Conservation (phyloP, 1,140 invertebrate species). For the Drosophila tsacasi region DNA sequence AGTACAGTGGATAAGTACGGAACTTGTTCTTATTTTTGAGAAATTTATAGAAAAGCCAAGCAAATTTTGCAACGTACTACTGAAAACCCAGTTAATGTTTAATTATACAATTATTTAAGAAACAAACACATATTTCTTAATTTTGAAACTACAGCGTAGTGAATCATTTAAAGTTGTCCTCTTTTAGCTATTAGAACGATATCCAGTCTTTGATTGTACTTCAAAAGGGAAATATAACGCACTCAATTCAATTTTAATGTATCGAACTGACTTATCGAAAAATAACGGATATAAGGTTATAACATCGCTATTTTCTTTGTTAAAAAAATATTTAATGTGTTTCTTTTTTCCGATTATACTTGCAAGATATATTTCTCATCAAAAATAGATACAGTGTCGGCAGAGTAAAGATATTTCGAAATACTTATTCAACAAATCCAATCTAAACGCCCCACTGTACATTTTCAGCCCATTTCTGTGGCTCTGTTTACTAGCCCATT, state of each 20-base stretch:
- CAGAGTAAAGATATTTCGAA: neutral
- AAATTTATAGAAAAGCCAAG: neutral
- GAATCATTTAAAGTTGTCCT: no score
- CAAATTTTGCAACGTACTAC: neutral
- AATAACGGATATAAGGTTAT: no score
- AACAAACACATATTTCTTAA: no score
- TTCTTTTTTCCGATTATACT: neutral
- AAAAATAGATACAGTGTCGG: neutral
- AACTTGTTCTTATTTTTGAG: neutral
- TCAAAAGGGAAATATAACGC: no score
- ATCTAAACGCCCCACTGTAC: conserved; percentile 16
- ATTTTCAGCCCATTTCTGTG: neutral
- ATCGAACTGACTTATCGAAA: no score
- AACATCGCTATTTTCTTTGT: neutral
- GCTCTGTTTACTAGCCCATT: conserved; percentile 65
- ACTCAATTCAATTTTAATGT: no score
- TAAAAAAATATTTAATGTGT: neutral
- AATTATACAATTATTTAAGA: neutral
- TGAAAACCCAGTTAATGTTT: neutral
- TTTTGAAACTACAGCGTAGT: no score
- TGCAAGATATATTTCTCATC: neutral
- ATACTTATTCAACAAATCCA: neutral
- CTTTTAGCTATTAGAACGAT: no score
- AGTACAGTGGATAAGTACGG: conserved; percentile 5
- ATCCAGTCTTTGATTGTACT: no score